Percentiles rank a stretch among this genome's conserved stretches.
phyloP scores from a whole-genome alignment of 2,797 vertebrate species.

The Oophaga sylvatica region DNA sequence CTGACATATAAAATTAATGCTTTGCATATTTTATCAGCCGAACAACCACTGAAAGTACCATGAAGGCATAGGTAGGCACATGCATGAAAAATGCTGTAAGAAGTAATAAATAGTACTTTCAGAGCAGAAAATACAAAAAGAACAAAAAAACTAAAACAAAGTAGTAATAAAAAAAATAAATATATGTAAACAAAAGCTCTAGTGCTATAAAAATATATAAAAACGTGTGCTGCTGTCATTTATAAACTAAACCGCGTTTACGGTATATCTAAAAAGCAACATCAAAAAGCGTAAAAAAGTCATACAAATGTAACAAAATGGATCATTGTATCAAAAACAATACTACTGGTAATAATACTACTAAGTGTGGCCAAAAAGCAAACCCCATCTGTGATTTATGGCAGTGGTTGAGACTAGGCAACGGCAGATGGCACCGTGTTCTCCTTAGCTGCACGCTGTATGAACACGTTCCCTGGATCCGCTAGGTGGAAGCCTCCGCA shows the following conservation, averaged over 20 bases:
- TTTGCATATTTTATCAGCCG: not conserved
- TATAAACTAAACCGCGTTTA: not conserved
- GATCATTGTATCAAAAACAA: not conserved
- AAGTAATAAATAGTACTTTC: not conserved
- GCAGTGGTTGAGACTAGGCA: slow-evolving; percentile 2
- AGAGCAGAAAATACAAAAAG: not conserved
- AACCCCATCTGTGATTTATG: too few relatives aligned
- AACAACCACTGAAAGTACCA: not conserved
- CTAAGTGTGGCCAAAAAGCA: not conserved
- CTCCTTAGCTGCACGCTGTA: slow-evolving; percentile 16
- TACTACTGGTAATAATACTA: not conserved
- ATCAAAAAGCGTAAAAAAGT: not conserved
- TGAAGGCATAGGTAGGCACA: not conserved
- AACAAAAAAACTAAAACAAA: not conserved
- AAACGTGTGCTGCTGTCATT: not conserved
- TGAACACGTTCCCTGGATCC: not conserved
- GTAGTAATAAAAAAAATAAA: slow-evolving; percentile 37
- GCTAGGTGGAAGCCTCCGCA: not conserved
- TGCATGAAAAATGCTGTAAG: not conserved
- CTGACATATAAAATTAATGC: not conserved
- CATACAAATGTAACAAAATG: slow-evolving; percentile 4
- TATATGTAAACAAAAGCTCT: slow-evolving; percentile 45
- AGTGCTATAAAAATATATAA: slow-evolving; percentile 29
- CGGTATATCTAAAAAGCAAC: not conserved
- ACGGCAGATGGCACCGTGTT: not conserved